Evolutionary conservation across 2,797 vertebrate species (phyloP).

Genomic region (Hippoglossus hippoglossus): DNA sequence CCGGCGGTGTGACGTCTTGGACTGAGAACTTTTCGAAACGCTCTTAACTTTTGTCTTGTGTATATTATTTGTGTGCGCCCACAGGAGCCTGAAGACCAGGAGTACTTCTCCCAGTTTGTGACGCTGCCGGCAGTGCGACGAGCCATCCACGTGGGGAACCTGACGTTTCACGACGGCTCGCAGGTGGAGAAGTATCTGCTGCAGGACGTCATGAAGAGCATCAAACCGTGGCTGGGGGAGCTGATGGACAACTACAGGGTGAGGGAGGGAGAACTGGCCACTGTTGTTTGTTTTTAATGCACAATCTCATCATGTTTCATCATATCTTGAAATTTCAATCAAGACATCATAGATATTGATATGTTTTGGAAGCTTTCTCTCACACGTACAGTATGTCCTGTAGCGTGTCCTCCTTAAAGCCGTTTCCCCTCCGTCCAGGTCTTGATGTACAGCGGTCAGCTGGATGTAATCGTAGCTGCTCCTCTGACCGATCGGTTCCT

Average conservation of each 20-base stretch:
- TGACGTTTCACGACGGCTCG: slow-evolving; percentile 84
- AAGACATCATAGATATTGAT: too few species aligned
- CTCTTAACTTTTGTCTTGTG: background rate
- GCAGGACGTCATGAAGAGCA: slow-evolving; percentile 88
- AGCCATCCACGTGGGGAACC: slow-evolving; percentile 90
- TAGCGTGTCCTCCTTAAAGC: background rate
- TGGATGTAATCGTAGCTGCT: slow-evolving; percentile 90
- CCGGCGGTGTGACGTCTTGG: background rate
- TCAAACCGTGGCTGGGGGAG: slow-evolving; percentile 89
- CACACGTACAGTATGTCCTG: background rate
- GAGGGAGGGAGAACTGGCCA: slow-evolving; percentile 30
- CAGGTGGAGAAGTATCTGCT: slow-evolving; percentile 87
- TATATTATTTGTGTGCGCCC: background rate
- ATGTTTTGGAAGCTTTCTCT: too few species aligned
- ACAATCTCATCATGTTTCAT: background rate
- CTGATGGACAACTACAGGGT: slow-evolving; percentile 93
- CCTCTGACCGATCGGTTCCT: slow-evolving; percentile 88
- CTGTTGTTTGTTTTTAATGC: background rate
- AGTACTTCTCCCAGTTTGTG: slow-evolving; percentile 86
- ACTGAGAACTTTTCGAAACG: background rate
- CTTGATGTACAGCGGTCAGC: slow-evolving; percentile 90
- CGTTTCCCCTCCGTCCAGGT: slow-evolving; percentile 76
- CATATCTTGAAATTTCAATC: background rate
- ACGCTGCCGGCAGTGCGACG: slow-evolving; percentile 83
- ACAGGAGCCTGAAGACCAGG: slow-evolving; percentile 86